Conservation (phyloP, 2,797 vertebrate species). For the Eospalax fontanierii region DNA sequence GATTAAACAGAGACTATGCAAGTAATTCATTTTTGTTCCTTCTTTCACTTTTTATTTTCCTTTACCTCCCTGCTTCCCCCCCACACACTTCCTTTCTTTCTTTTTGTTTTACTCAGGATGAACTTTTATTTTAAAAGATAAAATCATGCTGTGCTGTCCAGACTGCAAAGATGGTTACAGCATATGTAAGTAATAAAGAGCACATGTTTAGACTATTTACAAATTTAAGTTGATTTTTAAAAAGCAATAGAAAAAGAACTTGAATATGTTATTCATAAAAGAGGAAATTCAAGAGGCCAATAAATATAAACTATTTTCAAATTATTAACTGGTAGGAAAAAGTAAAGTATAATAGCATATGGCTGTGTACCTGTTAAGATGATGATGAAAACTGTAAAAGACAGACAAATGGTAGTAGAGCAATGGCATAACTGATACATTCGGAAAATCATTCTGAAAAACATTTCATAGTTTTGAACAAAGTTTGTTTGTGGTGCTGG, state of each 20-base stretch:
- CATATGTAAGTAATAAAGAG: slow-evolving; percentile 2
- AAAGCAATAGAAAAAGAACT: slow-evolving; percentile 16
- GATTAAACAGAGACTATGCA: slow-evolving; percentile 41
- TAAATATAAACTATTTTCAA: slow-evolving; percentile 48
- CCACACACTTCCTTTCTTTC: neutral
- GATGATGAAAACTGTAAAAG: slow-evolving; percentile 44
- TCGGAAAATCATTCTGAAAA: slow-evolving; percentile 33
- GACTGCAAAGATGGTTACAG: slow-evolving; percentile 39
- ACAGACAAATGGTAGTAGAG: neutral
- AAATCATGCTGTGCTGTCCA: neutral
- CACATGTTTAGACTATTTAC: neutral
- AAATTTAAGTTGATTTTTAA: neutral
- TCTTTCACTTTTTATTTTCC: neutral
- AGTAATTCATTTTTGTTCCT: neutral
- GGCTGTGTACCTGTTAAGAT: neutral
- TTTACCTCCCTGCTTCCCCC: neutral
- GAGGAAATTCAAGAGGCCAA: slow-evolving; percentile 14
- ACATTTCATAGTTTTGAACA: neutral
- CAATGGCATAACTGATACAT: slow-evolving; percentile 30
- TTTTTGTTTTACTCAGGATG: neutral
- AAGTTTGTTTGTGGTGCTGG: neutral
- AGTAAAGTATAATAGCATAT: slow-evolving; percentile 45
- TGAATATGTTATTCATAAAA: slow-evolving; percentile 30
- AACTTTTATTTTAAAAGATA: neutral
- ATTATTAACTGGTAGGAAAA: slow-evolving; percentile 46